Base-by-base conservation (phyloP, 2,113 vertebrate genomes). In the Proterorhinus semilunaris region DNA sequence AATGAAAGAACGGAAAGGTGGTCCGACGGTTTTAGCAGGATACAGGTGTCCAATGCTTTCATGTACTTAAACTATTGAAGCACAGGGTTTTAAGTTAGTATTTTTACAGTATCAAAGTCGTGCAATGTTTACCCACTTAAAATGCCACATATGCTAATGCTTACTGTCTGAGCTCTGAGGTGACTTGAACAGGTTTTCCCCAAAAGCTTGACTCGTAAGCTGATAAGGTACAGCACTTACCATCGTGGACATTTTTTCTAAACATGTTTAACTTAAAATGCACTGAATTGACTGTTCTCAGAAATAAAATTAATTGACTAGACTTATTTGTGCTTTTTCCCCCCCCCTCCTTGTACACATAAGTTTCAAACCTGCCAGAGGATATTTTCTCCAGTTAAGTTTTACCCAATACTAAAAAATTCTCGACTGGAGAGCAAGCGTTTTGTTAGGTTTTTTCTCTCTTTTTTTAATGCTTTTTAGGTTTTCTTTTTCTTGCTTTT, bases 1-100 rank as follows among this genome's bases (percentile, higher is more conserved):
- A 61, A 44, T n/a, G 10, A 57, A 82, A 79, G 67, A 65, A 68
- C 72, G 16, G 58, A 49, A 66, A 62, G 49, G 16, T 11, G 27
- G 52, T 62, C 17, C 65, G 51, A 16, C 12, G 57, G 42, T 70
- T 79, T 44, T 11, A 66, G 49, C 65, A 43, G 58, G 62, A 76
- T 69, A 72, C 53, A 70, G 21, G 47, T 65, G 50, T 43, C 17
- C 68, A 55, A 43, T 47, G 49, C 69, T 47, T 76, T 58, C 36
- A 67, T 58, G 27, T 58, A 13, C 55, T 47, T 47, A 47, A 47
- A 64, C 51, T 71, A 44, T 69, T 46, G 21, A 67, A 75, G 44
- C 11, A 7, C 16, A 51, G 42, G 53, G 46, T 46, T 13, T 47
- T 45, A 17, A 58, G 13, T 45, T n/a, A 15, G 3, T 1, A 36